These are phyloP conservation scores for Alouatta palliata DNA, from an alignment of 2,113 vertebrate genomes.

Conservation along the genomic window DNA sequence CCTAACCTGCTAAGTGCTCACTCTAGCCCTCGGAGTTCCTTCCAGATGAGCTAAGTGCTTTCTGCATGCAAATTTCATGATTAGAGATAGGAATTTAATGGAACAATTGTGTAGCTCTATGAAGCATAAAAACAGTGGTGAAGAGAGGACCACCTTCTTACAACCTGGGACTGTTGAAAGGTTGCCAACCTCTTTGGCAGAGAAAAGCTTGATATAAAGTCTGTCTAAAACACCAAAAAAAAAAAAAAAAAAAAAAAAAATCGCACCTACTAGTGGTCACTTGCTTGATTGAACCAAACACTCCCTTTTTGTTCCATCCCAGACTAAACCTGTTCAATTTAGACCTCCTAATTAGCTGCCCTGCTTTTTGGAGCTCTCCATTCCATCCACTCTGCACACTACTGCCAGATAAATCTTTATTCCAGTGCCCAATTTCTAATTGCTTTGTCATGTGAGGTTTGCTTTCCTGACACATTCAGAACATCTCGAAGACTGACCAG, in stretches of 20 bases:
- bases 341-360: background rate
- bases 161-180: background rate
- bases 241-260: too few species aligned
- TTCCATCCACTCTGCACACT: background rate
- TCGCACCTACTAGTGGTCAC: background rate
- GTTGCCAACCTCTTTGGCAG: background rate
- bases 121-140: slow-evolving; percentile 11
- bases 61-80: slow-evolving; percentile 71
- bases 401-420: background rate
- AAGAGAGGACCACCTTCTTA: background rate
- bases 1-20: slow-evolving; percentile 57
- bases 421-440: background rate
- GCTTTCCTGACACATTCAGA: slow-evolving; percentile 22
- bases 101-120: slow-evolving; percentile 27
- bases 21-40: slow-evolving; percentile 45
- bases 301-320: background rate
- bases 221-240: background rate
- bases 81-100: slow-evolving; percentile 58
- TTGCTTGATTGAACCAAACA: background rate
- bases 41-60: slow-evolving; percentile 62
- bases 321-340: background rate
- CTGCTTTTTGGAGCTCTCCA: background rate
- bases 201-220: background rate
- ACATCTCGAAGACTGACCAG: background rate
- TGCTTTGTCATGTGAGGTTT: background rate